phyloP scores from a whole-genome alignment of 2,797 vertebrate genomes.

The Sphenodon punctatus region DNA sequence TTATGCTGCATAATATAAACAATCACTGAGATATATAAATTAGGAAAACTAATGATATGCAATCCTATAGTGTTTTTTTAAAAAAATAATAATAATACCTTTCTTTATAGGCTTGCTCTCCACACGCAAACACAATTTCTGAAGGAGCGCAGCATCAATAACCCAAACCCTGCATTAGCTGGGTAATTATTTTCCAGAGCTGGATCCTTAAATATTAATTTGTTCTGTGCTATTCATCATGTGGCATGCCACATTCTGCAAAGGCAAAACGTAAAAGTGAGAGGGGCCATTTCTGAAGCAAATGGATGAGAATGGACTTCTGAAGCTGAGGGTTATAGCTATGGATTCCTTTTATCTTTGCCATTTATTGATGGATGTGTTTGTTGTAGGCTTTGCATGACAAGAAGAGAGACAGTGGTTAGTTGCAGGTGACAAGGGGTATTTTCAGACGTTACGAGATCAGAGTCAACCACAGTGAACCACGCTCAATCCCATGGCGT shows the following conservation, averaged over 20 bases:
- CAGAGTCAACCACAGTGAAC: too few relatives aligned
- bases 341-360: neutral
- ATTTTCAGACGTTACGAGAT: too few relatives aligned
- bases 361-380: rapidly evolving
- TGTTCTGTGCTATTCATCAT: constrained; percentile 44
- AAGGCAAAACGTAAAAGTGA: constrained; percentile 19
- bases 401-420: too few relatives aligned
- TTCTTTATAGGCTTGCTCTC: constrained; percentile 35
- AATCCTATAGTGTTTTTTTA: constrained; percentile 35
- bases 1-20: neutral
- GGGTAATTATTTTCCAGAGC: constrained; percentile 40
- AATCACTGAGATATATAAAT: constrained; percentile 47
- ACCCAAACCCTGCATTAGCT: constrained; percentile 10
- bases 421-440: too few relatives aligned
- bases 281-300: neutral
- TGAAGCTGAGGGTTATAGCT: neutral
- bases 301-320: neutral
- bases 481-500: too few relatives aligned
- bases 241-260: constrained; percentile 7
- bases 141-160: constrained; percentile 48
- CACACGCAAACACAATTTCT: neutral
- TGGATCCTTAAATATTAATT: constrained; percentile 67
- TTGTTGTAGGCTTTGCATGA: neutral
- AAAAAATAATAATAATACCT: constrained; percentile 54
- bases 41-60: constrained; percentile 42